Conservation (phyloP, 2,113 vertebrate species). For the Trematocara macrostoma region DNA sequence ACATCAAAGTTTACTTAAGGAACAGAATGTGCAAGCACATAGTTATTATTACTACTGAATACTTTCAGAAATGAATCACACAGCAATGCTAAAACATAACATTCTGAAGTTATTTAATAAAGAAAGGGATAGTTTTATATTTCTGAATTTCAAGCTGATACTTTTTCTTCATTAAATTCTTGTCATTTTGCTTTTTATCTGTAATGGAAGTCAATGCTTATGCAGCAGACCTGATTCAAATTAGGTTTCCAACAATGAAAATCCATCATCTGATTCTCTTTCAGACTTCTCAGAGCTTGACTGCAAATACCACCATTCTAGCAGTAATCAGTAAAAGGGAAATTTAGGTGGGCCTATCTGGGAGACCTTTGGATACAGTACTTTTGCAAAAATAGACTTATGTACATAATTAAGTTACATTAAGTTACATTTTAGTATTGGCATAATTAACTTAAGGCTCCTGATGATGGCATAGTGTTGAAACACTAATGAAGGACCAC, state of each 20-base stretch:
- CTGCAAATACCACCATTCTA: not conserved
- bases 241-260: not conserved
- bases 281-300: not conserved
- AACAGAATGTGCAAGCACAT: not conserved
- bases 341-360: not conserved
- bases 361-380: not conserved
- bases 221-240: not conserved
- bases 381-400: not conserved
- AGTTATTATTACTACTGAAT: not conserved
- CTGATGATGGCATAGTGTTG: not conserved
- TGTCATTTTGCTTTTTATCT: not conserved
- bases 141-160: not conserved
- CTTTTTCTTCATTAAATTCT: constrained; percentile 5
- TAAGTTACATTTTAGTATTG: not conserved
- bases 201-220: not conserved
- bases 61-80: not conserved
- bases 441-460: not conserved
- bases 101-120: not conserved
- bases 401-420: not conserved
- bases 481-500: not conserved
- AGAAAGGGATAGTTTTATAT: not conserved
- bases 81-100: not conserved
- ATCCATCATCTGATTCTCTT: not conserved
- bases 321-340: not conserved
- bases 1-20: not conserved